Evolutionary conservation across 2,113 vertebrate species (phyloP).

Genomic region (Andinoacara biseriatus): DNA sequence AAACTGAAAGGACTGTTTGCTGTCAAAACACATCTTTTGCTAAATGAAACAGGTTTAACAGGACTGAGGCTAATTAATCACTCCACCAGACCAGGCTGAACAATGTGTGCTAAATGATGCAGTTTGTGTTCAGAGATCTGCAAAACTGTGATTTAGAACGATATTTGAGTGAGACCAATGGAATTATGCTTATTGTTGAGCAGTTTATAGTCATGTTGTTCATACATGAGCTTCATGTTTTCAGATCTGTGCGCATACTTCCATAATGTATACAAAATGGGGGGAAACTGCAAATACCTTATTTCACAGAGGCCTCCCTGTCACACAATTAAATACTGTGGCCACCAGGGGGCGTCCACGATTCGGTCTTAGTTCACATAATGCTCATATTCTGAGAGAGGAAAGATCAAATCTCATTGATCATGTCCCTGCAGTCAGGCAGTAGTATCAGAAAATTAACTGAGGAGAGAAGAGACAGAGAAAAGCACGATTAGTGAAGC

Average conservation of each 20-base stretch:
- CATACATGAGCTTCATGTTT: not conserved
- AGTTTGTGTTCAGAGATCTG: not conserved
- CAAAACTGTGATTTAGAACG: not conserved
- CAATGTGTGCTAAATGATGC: not conserved
- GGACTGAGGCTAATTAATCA: not conserved
- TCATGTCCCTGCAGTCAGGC: not conserved
- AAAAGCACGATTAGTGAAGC: not conserved
- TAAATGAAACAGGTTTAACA: slow-evolving; percentile 62
- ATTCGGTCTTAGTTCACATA: not conserved
- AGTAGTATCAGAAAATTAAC: not conserved
- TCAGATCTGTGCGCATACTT: not conserved
- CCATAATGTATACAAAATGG: not conserved
- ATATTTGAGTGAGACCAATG: not conserved
- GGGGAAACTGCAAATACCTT: not conserved
- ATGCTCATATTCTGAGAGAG: not conserved
- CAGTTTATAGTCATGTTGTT: not conserved
- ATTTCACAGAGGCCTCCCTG: not conserved
- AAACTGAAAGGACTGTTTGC: too few species aligned
- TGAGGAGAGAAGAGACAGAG: not conserved
- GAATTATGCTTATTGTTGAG: not conserved
- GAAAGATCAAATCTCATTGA: not conserved
- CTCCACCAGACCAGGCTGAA: not conserved
- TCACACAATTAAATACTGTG: not conserved
- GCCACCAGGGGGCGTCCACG: not conserved
- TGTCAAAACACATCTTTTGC: too few species aligned